These are phyloP conservation scores for Yponomeuta evonymella DNA, from an alignment of 2,888 invertebrate genomes.

Conservation along the genomic window DNA sequence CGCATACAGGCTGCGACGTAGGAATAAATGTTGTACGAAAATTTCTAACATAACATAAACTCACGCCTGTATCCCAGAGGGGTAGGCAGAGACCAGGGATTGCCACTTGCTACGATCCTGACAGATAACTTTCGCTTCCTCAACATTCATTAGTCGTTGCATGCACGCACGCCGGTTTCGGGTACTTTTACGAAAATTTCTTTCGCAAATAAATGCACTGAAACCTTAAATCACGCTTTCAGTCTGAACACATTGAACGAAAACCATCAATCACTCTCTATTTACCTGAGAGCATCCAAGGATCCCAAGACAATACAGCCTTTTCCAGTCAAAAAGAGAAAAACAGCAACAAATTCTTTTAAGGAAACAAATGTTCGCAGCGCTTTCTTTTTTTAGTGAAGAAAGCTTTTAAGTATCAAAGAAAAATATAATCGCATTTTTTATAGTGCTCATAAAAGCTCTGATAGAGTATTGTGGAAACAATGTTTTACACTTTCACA, in stretches of 20 bases:
- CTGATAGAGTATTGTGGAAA: neutral
- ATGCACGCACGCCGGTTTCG: too few species aligned
- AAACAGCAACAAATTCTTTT: constrained; percentile 14
- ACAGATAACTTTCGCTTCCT: too few species aligned
- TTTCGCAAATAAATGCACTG: constrained; percentile 19
- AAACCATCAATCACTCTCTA: constrained; percentile 51
- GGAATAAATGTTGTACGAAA: too few species aligned
- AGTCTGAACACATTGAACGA: constrained; percentile 47
- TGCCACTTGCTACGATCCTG: too few species aligned
- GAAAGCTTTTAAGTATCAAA: constrained; percentile 18
- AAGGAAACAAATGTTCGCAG: constrained; percentile 4
- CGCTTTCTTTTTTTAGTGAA: constrained; percentile 12
- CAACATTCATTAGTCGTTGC: too few species aligned
- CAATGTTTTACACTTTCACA: neutral
- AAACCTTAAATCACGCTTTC: constrained; percentile 42
- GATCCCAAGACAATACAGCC: constrained; percentile 40
- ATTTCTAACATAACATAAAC: too few species aligned
- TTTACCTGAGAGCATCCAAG: constrained; percentile 48
- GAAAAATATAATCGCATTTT: constrained; percentile 9
- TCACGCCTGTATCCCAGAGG: too few species aligned
- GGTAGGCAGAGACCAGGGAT: too few species aligned
- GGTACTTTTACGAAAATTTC: constrained; percentile 23
- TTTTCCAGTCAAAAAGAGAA: constrained; percentile 33
- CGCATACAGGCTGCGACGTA: too few species aligned
- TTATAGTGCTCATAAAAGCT: neutral